Evolutionary conservation across 2,888 invertebrate genomes (phyloP), one percentile per base, ranked within the genome.

Genomic region (Netelia fuscicornis): DNA sequence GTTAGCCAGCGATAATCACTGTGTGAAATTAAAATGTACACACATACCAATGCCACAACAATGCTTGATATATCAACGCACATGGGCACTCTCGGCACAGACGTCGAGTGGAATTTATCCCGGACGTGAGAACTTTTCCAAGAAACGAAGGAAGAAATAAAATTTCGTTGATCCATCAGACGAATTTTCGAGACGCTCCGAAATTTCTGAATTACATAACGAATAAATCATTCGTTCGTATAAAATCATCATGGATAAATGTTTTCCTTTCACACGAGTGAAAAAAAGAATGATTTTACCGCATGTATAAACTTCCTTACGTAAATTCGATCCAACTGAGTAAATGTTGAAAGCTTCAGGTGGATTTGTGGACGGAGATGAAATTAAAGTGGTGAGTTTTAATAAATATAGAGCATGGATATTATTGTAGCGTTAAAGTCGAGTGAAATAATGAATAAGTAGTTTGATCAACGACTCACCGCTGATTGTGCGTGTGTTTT

Each of bases 401-500:
- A 30, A 25, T 23, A 52, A n/a, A 71, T 13, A 54, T 10, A 54
- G 37, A 56, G 58, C 23, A 2, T 17, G 62, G 10, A 20, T 11
- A 20, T 2, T 10, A 9, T 48, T 48, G 68, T 25, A 25, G 9
- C 8, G 23, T 6, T 20, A 54, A 44, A 70, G 2, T 52, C n/a
- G 10, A 3, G 1, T 8, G 54, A 2, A 54, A n/a, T 5, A 8
- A 11, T 48, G 42, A 71, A 37, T 37, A 11, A 20, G 58, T 58
- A 11, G 11, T 13, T 20, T 11, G 37, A 37, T 6, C 30, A 5
- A 1, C 1, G 11, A 48, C 48, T 13, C 13, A 85, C 85, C 82
- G 60, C 72, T 72, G 13, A 62, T 77, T 60, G 6, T 65, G 8
- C 25, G 37, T 37, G 23, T 37, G 25, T 37, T 44, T 56, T 37